Evolutionary conservation across 2,113 vertebrate genomes (phyloP).

Genomic region (Opisthocomus hoazin): DNA sequence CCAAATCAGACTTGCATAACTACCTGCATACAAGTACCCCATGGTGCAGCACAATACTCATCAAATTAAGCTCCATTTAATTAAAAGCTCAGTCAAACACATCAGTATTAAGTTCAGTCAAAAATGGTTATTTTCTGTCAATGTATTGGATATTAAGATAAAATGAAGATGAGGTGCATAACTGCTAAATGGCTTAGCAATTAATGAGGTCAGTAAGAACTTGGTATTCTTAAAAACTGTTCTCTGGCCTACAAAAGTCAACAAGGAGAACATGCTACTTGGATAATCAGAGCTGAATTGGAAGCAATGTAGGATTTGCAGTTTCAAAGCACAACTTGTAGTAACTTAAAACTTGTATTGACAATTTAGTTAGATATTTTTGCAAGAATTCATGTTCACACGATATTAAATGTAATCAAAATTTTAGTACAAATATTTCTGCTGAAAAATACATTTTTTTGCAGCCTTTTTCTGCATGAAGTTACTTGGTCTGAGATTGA

Average conservation of each 20-base stretch:
- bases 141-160: not conserved
- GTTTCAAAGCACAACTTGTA: not conserved
- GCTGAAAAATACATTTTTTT: not conserved
- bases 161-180: not conserved
- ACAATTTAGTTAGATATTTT: not conserved
- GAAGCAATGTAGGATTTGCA: not conserved
- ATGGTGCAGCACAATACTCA: not conserved
- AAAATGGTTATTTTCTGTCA: slow-evolving; percentile 7
- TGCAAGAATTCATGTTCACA: not conserved
- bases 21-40: not conserved
- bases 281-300: not conserved
- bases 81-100: not conserved
- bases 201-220: not conserved
- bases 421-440: not conserved
- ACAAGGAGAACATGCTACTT: not conserved
- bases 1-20: not conserved
- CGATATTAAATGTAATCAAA: not conserved
- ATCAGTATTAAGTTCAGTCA: not conserved
- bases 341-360: not conserved
- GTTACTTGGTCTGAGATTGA: not conserved
- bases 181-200: not conserved
- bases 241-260: not conserved
- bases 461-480: not conserved
- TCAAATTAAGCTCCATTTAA: not conserved
- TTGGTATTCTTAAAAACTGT: not conserved